Evolutionary conservation across 2,888 invertebrate species (phyloP), one percentile per base, ranked within the genome.

Genomic region (Eupithecia abbreviata): DNA sequence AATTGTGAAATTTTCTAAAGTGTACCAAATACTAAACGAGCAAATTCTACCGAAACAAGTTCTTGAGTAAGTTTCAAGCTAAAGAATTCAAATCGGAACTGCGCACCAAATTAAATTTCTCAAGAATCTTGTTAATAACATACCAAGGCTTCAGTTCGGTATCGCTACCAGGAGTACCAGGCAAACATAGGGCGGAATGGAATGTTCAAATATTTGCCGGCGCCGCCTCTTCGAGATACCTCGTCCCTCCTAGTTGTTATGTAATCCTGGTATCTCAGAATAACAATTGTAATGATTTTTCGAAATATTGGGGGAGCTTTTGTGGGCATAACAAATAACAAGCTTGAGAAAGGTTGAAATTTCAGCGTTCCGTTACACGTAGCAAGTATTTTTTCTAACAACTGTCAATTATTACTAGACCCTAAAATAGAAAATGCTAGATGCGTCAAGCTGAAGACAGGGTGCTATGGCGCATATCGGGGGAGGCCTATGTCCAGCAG

Each of bases 181-280:
- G 88, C 89, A 90, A 90, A 90, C 90, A 90, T 85, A 83, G 89
- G 88, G 86, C 87, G 86, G 88, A 84, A 86, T 83, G 78, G 78
- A 78, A 78, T 86, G 87, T 83, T 84, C 88, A 90, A 90, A 90
- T 90, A 90, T 90, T 90, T 90, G 82, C 78, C 74, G 83, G 87
- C 83, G 84, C 82, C 85, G 86, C 86, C 87, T 85, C 85, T 84
- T 84, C 81, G 83, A 86, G 87, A 86, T 86, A 85, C 84, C 82
- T 81, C 77, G 83, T 84, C 83, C 84, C 85, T 85, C 86, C 85
- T 87, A 85, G 86, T 84, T 86, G 81, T 87, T 88, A 89, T 90
- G 89, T 85, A 87, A 85, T 87, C 88, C 88, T 87, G 85, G 87
- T 89, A 87, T 74, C 79, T 83, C 66, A 49, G 72, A 78, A 76